Evolutionary conservation across 1,140 invertebrate genomes (phyloP), one percentile per base, ranked within the genome.

Genomic region (Philopotamus ludificatus): DNA sequence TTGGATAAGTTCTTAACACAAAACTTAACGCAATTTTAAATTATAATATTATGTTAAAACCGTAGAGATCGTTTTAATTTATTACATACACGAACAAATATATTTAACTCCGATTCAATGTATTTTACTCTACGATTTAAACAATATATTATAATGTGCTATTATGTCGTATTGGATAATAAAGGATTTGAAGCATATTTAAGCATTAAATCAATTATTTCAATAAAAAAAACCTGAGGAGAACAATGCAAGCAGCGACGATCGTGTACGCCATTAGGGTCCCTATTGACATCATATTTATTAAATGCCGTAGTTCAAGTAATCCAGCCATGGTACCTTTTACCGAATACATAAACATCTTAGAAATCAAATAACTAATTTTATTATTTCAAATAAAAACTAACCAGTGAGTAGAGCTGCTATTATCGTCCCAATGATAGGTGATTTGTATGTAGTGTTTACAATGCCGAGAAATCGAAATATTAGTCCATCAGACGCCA

Each of bases 251-350:
- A 42, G 91, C 84, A 12, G 93, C 90, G 0, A 98, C 95, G 44
- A 97, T 89, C 3, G 93, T 91, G 75, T 97, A 97, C 0, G 95
- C 95, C 45, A 97, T 79, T 0, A 98, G 77, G 0, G 95, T 97
- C 47, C 95, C 95, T 71, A 98, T 97, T 0, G 93, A 95, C 87
- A 97, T 93, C 89, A 98, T 94, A 71, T 95, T 91, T 10, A 97
- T 92, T 22, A 98, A 79, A 74, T 94, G 90, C 15, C 91, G 84
- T 23, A 97, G 74, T 75, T 96, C 87, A 74, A 98, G 96, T 18
- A 97, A 73, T 7, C 90, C 84, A 0, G 94, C 90, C 87, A 97
- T 93, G 0, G 88, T 55, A 47, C 89, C 93, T 86, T 53, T 25
- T 39, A 57, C 16, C 41, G 20, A 21, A 57, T 21, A 18, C 7